phyloP scores from a whole-genome alignment of 2,888 invertebrate species.

The Pachliopta kotzebuea region DNA sequence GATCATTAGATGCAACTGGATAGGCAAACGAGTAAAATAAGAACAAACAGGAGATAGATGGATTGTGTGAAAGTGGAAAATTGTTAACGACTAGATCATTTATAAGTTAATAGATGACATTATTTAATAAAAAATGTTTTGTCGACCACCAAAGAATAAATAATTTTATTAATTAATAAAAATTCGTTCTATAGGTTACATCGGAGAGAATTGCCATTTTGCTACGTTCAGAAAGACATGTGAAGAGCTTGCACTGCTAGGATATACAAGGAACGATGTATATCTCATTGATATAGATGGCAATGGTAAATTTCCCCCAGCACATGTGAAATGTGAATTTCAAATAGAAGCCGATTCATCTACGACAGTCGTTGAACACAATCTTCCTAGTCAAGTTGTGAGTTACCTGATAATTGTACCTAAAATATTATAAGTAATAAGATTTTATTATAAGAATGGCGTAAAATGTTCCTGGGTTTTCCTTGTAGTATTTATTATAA shows the following conservation, averaged over 20 bases:
- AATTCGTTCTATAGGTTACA: constrained; percentile 81
- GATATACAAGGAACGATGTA: constrained; percentile 93
- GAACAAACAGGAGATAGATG: too few relatives aligned
- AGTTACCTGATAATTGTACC: constrained; percentile 38
- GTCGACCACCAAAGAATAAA: neutral
- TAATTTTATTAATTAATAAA: neutral
- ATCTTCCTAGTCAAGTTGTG: constrained; percentile 92
- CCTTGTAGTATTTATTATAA: too few relatives aligned
- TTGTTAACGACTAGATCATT: too few relatives aligned
- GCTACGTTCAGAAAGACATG: constrained; percentile 95
- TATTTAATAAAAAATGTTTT: neutral
- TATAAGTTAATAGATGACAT: too few relatives aligned
- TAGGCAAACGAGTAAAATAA: too few relatives aligned
- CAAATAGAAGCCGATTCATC: constrained; percentile 93
- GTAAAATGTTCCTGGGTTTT: too few relatives aligned
- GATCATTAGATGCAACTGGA: too few relatives aligned
- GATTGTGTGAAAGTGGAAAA: too few relatives aligned
- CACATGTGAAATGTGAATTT: constrained; percentile 95
- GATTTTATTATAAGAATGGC: too few relatives aligned
- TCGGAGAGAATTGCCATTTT: constrained; percentile 96
- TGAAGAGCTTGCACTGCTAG: constrained; percentile 93
- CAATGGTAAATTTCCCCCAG: constrained; percentile 94
- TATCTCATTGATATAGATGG: constrained; percentile 97
- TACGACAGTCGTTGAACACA: constrained; percentile 93
- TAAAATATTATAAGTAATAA: too few relatives aligned